Conservation (phyloP, 2,888 invertebrate species). For the Lumbricus terrestris region DNA sequence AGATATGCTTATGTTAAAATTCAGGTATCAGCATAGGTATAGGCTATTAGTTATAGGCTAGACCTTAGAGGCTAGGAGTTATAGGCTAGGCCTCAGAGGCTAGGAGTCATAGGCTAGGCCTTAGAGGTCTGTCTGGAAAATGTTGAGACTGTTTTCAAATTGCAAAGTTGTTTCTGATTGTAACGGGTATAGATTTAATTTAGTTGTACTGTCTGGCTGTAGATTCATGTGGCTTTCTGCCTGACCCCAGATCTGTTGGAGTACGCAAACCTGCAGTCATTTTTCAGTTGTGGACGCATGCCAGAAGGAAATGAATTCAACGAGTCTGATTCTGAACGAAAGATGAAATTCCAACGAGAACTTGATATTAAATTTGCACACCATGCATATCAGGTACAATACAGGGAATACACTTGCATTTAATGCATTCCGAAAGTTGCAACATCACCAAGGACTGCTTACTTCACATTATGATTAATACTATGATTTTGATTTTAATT, state of each 20-base stretch:
- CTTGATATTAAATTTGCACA: slow-evolving; percentile 52
- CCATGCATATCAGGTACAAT: slow-evolving; percentile 46
- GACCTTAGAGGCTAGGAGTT: no score
- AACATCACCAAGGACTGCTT: not conserved
- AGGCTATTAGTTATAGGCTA: no score
- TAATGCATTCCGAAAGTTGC: not conserved
- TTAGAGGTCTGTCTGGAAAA: not conserved
- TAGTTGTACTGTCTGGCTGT: not conserved
- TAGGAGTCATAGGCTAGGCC: no score
- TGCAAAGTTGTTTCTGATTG: not conserved
- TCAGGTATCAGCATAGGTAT: no score
- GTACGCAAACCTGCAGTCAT: slow-evolving; percentile 37
- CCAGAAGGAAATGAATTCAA: slow-evolving; percentile 15
- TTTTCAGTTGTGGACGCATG: slow-evolving; percentile 5
- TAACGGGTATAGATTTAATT: not conserved
- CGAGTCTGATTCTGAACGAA: slow-evolving; percentile 29
- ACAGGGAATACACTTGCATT: not conserved
- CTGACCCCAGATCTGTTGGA: slow-evolving; percentile 45
- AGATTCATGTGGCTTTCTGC: slow-evolving; percentile 53
- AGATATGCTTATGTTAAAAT: no score
- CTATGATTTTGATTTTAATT: not conserved
- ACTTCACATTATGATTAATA: not conserved
- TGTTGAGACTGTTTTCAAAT: not conserved
- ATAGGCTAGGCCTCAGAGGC: no score
- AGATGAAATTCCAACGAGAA: slow-evolving; percentile 39